Conservation (phyloP, 2,797 vertebrate species). For the Melanotaenia parkinsoni region DNA sequence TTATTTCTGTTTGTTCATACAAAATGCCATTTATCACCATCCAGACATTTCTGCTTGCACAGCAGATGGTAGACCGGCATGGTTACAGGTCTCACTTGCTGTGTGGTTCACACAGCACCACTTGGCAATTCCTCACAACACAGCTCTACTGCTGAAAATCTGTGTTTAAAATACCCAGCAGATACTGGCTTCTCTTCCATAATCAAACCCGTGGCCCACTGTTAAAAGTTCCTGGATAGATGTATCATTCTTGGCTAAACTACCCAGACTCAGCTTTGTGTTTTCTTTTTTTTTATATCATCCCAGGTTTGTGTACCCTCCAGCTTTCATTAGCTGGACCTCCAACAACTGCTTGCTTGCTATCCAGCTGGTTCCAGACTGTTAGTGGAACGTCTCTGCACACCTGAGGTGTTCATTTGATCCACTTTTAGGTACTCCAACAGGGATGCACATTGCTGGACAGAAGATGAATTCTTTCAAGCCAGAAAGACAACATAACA, state of each 20-base stretch:
- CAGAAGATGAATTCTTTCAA: background rate
- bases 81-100: slow-evolving; percentile 51
- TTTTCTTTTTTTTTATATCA: slow-evolving; percentile 38
- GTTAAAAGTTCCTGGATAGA: slow-evolving; percentile 34
- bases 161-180: slow-evolving; percentile 46
- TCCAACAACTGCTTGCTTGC: slow-evolving; percentile 9
- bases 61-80: slow-evolving; percentile 66
- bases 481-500: background rate
- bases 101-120: slow-evolving; percentile 40
- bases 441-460: background rate
- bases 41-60: slow-evolving; percentile 32
- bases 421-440: slow-evolving; percentile 8
- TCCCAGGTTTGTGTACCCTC: slow-evolving; percentile 23
- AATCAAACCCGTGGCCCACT: slow-evolving; percentile 16
- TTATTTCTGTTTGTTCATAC: slow-evolving; percentile 33
- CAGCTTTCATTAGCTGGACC: slow-evolving; percentile 45
- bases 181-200: slow-evolving; percentile 24
- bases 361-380: slow-evolving; percentile 25
- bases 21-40: slow-evolving; percentile 38
- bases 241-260: slow-evolving; percentile 5
- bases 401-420: slow-evolving; percentile 23
- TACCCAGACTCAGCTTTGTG: slow-evolving; percentile 29
- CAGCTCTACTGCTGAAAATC: slow-evolving; percentile 43
- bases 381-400: slow-evolving; percentile 24
- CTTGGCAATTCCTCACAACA: slow-evolving; percentile 51